Evolutionary conservation across 2,797 vertebrate genomes (phyloP), one percentile per base, ranked within the genome.

Genomic region (Epinephelus malabaricus): DNA sequence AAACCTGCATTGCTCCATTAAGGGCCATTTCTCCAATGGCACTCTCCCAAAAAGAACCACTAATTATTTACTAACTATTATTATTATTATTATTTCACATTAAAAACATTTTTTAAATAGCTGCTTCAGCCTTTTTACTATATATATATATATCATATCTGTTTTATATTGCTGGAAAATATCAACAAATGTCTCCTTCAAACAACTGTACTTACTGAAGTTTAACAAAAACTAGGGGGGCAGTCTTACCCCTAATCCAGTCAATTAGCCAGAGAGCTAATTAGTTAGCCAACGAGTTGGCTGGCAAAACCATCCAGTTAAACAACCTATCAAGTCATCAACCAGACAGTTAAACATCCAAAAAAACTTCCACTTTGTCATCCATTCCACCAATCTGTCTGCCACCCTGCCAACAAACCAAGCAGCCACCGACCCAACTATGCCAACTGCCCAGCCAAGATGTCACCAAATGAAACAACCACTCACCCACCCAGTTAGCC

Each of bases 381-480:
- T 46, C 64, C 76, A 53, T 43, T 63, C 38, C 14, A 46, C 34
- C 38, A 59, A 25, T 34, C 18, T 23, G 19, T 11, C 43, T 14
- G 21, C 46, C 12, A 54, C 6, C 23, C 50, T 63, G 74, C 67
- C 64, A 65, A 60, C 17, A 19, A 66, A 65, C 51, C 30, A 19
- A 58, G 11, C 46, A 23, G 34, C 60, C 53, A 30, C 4, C 1
- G 10, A 63, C 38, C 15, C 27, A 4, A 49, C 25, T 12, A 4
- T 70, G 68, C 61, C 19, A 51, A 56, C 17, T 2, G 15, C 55
- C 50, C 47, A 47, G 56, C 68, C 79, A 72, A 73, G n/a, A 76
- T 60, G 46, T 66, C 61, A 62, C 43, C 78, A 67, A 75, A 63
- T 55, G 23, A 67, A 76, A 71, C 38, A 59, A 59, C 64, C 51